Evolutionary conservation across 2,113 vertebrate genomes (phyloP).

Genomic region (Trichechus manatus): DNA sequence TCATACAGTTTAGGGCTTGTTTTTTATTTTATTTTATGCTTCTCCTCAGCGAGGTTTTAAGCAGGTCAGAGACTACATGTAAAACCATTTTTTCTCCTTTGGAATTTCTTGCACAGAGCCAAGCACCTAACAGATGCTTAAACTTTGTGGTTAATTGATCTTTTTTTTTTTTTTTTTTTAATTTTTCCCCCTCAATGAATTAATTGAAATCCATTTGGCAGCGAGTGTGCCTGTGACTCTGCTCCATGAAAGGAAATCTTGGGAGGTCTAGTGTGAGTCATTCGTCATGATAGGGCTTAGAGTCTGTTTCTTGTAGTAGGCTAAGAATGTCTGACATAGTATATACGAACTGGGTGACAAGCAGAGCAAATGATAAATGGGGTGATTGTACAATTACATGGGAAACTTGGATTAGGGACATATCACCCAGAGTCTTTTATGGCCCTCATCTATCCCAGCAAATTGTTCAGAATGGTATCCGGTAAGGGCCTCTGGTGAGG

Average conservation of each 20-base stretch:
- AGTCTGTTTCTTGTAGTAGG: not conserved
- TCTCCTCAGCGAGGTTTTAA: not conserved
- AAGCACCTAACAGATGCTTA: conserved; percentile 30
- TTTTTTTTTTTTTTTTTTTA: not conserved
- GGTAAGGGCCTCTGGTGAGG: not conserved
- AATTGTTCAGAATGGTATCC: not conserved
- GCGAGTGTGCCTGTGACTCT: not conserved
- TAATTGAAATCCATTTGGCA: conserved; percentile 61
- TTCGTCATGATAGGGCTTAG: not conserved
- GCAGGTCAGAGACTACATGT: not conserved
- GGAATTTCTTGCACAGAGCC: not conserved
- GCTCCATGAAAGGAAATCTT: conserved; percentile 33
- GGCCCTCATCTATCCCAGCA: not conserved
- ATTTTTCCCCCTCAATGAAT: not conserved
- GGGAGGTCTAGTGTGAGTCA: not conserved
- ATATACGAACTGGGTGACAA: not conserved
- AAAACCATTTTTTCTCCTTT: not conserved
- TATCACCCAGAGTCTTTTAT: conserved; percentile 34
- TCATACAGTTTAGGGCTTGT: not conserved
- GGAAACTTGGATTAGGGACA: conserved; percentile 21
- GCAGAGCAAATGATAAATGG: conserved; percentile 32
- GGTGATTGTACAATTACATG: conserved; percentile 34
- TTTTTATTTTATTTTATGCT: no score
- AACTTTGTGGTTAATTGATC: conserved; percentile 14
- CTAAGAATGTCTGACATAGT: not conserved